A percentile compares a stretch with the other conserved stretches of the same genome.
Evolutionary conservation across 2,797 vertebrate genomes (phyloP).

Genomic region (Neosilurus mollespiculum): DNA sequence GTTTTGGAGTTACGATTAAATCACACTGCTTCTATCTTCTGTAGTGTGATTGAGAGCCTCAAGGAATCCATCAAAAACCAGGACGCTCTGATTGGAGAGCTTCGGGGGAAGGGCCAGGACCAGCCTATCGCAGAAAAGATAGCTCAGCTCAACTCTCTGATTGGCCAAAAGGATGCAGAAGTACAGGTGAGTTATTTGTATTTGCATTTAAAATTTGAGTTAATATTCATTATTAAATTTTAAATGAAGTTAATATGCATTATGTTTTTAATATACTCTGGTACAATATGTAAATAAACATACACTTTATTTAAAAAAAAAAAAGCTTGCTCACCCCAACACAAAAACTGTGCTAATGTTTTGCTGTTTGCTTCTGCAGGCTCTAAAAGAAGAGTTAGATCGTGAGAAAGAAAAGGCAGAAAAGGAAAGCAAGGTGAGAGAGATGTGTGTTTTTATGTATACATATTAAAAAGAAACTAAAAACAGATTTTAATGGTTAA

Average conservation of each 20-base stretch:
- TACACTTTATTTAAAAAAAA: background rate
- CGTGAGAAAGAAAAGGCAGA: slow-evolving; percentile 70
- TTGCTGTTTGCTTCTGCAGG: slow-evolving; percentile 55
- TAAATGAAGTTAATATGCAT: background rate
- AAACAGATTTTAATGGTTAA: too few relatives aligned
- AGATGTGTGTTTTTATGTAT: background rate
- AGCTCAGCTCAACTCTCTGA: slow-evolving; percentile 70
- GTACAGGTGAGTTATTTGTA: slow-evolving; percentile 65
- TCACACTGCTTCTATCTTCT: slow-evolving; percentile 41
- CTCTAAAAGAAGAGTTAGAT: slow-evolving; percentile 67
- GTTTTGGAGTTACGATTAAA: background rate
- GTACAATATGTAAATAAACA: background rate
- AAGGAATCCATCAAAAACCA: slow-evolving; percentile 78
- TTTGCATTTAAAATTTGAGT: background rate
- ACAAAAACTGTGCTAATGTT: background rate
- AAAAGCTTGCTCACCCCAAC: background rate
- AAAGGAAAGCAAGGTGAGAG: slow-evolving; percentile 78
- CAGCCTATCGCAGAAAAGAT: slow-evolving; percentile 65
- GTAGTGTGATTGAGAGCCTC: slow-evolving; percentile 84
- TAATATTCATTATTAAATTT: background rate
- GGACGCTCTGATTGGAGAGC: slow-evolving; percentile 77
- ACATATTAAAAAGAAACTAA: too few relatives aligned
- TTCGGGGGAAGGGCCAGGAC: slow-evolving; percentile 66
- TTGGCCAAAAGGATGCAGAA: slow-evolving; percentile 74
- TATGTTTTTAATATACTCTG: background rate